Evolutionary conservation across 2,888 invertebrate genomes (phyloP), one percentile per base, ranked within the genome.

Genomic region (Drosophila bunnanda): DNA sequence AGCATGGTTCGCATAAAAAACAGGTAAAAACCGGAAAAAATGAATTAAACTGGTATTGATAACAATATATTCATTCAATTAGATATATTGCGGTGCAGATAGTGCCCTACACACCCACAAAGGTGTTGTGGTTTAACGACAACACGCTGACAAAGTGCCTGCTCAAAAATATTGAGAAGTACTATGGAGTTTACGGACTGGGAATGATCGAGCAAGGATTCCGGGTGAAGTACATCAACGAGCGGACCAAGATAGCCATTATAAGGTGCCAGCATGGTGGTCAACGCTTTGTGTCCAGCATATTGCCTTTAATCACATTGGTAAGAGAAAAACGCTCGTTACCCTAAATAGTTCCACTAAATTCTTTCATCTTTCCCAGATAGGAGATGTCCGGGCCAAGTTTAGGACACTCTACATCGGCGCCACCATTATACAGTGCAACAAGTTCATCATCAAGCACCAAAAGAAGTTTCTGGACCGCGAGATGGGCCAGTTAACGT

Each of bases 391-490:
- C 73, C 92, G 93, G 55, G 95, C 96, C 0, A 93, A 92, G 58
- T 91, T 96, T 28, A 94, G 93, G 56, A 96, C 95, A 20, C 91
- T 97, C 6, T 96, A 96, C 91, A 93, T 95, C 2, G 96, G 96
- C 25, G 97, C 96, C 4, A 96, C 97, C 17, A 93, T 97, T 58
- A 95, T 95, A 91, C 96, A 97, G 76, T 96, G 96, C 91, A 96
- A 96, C 88, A 94, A 94, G 79, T 96, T 95, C 88, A 94, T 97
- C 64, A 93, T 95, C 87, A 94, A 93, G 70, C 94, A 96, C 91
- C 96, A 96, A 83, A 93, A 94, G 81, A 92, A 93, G 56, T 95
- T 94, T 88, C 93, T 96, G 61, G 94, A 96, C 87, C 93, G 93
- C 54, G 93, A 94, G 91, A 95, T 95, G 94, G 92, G 93, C 0